Percentiles rank a stretch among this genome's conserved stretches.
Conservation (phyloP, 2,888 invertebrate species). For the Nebria salina region DNA sequence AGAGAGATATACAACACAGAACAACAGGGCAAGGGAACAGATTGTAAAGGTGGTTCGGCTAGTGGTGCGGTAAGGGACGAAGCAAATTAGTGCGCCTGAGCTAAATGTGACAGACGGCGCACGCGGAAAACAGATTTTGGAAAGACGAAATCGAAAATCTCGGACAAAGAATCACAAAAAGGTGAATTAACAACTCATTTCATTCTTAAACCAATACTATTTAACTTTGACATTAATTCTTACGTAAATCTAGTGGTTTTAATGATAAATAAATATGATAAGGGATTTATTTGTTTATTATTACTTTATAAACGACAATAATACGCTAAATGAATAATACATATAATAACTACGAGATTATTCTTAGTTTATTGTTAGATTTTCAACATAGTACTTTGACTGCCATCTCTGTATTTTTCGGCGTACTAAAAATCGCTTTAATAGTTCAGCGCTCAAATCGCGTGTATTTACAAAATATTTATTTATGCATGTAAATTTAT, state of each 20-base stretch:
- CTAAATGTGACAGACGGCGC: conserved; percentile 32
- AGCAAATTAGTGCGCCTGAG: conserved; percentile 38
- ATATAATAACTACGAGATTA: neutral
- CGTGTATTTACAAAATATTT: neutral
- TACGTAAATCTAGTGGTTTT: no score
- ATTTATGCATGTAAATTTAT: neutral
- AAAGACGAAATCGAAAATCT: conserved; percentile 4
- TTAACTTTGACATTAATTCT: neutral
- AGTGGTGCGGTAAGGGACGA: conserved; percentile 27
- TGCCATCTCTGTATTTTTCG: neutral
- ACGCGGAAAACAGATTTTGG: conserved; percentile 5
- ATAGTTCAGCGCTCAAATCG: neutral
- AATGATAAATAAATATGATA: no score
- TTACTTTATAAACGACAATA: neutral
- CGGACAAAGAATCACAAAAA: conserved; percentile 12
- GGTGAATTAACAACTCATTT: neutral
- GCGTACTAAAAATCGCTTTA: neutral
- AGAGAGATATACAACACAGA: conserved; percentile 38
- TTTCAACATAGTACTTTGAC: neutral
- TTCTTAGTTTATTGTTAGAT: neutral
- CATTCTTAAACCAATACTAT: neutral
- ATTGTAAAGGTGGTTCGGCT: conserved; percentile 23
- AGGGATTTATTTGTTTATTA: no score
- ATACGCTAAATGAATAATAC: neutral
- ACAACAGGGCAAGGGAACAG: conserved; percentile 28